A percentile compares a stretch with the other conserved stretches of the same genome.
Conservation (phyloP, 2,797 vertebrate genomes). For the Catharus ustulatus region DNA sequence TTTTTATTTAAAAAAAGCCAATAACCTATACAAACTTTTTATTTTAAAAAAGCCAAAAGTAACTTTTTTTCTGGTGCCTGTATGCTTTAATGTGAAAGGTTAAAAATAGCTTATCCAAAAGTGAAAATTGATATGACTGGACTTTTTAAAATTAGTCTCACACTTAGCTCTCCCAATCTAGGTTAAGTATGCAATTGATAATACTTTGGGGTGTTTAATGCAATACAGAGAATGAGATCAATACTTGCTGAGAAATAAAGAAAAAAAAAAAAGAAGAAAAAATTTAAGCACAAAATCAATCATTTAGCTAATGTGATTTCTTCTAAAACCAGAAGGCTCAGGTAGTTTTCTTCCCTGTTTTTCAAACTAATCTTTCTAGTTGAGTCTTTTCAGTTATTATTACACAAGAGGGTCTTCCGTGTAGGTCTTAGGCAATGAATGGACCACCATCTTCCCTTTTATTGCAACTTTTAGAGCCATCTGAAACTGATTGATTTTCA, state of each 20-base stretch:
- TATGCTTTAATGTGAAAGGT: neutral
- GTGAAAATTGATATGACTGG: neutral
- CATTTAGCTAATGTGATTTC: conserved; percentile 51
- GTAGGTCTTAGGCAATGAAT: conserved; percentile 23
- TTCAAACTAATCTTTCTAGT: conserved; percentile 19
- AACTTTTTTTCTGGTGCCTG: neutral
- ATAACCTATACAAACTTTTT: neutral
- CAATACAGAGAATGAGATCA: neutral
- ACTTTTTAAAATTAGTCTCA: conserved; percentile 7
- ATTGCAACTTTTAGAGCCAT: conserved; percentile 36
- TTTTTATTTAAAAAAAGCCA: neutral
- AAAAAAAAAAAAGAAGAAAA: neutral
- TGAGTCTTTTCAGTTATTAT: conserved; percentile 50
- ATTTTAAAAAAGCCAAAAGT: neutral
- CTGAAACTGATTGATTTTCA: conserved; percentile 51
- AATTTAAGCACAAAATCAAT: conserved; percentile 35
- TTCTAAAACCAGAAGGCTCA: conserved; percentile 46
- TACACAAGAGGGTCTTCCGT: neutral
- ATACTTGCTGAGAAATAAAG: neutral
- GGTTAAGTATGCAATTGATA: neutral
- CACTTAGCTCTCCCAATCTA: neutral
- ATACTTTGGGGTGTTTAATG: neutral
- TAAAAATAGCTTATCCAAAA: neutral
- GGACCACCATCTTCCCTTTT: conserved; percentile 37
- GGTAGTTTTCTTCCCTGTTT: conserved; percentile 9